phyloP scores from a whole-genome alignment of 2,797 vertebrate species.

The Petrocephalus sullivani region DNA sequence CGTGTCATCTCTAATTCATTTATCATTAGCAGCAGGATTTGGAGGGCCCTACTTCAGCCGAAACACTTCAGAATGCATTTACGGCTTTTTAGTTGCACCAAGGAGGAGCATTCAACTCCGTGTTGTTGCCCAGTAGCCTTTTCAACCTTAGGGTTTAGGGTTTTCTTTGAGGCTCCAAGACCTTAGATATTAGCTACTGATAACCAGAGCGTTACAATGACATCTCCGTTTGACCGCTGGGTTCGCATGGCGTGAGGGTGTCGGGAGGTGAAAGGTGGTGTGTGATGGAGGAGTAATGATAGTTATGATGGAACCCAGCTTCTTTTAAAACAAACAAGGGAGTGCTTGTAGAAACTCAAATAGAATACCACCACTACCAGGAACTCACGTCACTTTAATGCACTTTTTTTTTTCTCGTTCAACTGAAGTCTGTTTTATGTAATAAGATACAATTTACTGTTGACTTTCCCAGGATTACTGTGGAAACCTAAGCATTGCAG shows the following conservation, averaged over 20 bases:
- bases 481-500: not conserved
- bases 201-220: not conserved
- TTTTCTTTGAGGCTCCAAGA: not conserved
- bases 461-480: not conserved
- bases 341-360: not conserved
- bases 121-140: not conserved
- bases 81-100: not conserved
- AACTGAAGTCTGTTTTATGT: not conserved
- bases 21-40: not conserved
- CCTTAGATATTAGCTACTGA: not conserved
- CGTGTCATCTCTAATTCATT: not conserved
- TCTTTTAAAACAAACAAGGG: not conserved
- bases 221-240: not conserved
- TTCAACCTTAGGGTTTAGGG: not conserved
- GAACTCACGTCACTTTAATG: not conserved
- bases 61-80: not conserved
- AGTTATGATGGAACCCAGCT: not conserved
- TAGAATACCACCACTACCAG: not conserved
- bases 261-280: not conserved
- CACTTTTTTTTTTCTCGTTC: not conserved
- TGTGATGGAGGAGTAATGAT: not conserved
- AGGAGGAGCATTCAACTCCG: not conserved
- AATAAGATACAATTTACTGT: not conserved
- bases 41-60: not conserved
- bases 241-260: not conserved